These are phyloP conservation scores for Drosophila littoralis DNA, from an alignment of 1,140 invertebrate species.

Conservation along the genomic window DNA sequence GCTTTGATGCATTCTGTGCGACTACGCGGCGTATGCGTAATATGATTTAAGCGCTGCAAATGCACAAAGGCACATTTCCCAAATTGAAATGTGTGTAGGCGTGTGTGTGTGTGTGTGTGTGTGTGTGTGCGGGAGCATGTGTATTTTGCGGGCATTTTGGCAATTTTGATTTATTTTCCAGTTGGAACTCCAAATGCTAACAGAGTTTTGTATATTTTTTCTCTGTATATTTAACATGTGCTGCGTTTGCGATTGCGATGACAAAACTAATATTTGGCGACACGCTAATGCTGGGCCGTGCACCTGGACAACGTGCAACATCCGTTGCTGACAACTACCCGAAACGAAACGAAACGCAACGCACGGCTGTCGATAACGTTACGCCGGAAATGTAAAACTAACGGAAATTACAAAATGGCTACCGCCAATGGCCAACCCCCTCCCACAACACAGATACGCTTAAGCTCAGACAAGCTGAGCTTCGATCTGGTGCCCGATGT, in stretches of 20 bases:
- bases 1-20: conserved; percentile 51
- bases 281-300: conserved; percentile 52
- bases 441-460: conserved; percentile 86
- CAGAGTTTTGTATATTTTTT: conserved; percentile 60
- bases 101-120: neutral
- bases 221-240: conserved; percentile 51
- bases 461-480: conserved; percentile 92
- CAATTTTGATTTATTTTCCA: conserved; percentile 78
- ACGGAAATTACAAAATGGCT: conserved; percentile 80
- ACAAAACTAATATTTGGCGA: conserved; percentile 78
- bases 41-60: conserved; percentile 78
- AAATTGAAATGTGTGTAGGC: conserved; percentile 65
- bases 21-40: conserved; percentile 71
- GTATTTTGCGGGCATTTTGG: conserved; percentile 65
- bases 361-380: conserved; percentile 46
- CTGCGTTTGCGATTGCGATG: conserved; percentile 43
- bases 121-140: conserved; percentile 30
- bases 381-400: conserved; percentile 74
- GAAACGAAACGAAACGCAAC: conserved; percentile 1
- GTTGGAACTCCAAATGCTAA: conserved; percentile 63
- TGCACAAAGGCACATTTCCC: conserved; percentile 77
- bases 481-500: conserved; percentile 91
- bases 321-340: conserved; percentile 45
- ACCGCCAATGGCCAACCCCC: conserved; percentile 29
- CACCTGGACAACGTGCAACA: conserved; percentile 62